Percentiles rank a stretch among this genome's conserved stretches.
These are phyloP conservation scores for Eulemur rufifrons DNA, from an alignment of 2,113 vertebrate species.

Conservation along the genomic window DNA sequence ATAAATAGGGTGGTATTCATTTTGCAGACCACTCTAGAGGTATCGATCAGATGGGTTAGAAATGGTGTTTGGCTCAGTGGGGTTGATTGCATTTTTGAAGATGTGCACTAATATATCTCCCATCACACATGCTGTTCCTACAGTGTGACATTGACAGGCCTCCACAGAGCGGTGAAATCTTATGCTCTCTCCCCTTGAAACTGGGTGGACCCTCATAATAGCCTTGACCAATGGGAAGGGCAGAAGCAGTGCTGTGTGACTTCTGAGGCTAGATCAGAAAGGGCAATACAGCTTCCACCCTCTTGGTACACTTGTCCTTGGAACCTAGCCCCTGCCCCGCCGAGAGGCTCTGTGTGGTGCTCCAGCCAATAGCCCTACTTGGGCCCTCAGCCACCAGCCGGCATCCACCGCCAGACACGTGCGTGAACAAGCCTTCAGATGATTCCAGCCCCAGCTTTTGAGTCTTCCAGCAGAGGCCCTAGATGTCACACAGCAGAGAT, in stretches of 20 bases:
- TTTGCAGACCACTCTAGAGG: neutral
- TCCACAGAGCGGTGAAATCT: neutral
- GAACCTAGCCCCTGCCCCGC: neutral
- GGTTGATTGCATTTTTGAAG: neutral
- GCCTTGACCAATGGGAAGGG: neutral
- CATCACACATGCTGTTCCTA: neutral
- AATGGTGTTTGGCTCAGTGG: neutral
- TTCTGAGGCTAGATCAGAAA: neutral
- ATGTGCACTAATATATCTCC: neutral
- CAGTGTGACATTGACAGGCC: neutral
- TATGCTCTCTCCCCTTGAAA: neutral
- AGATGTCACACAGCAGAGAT: neutral
- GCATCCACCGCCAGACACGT: neutral
- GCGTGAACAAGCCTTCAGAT: neutral
- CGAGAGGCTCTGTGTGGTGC: neutral
- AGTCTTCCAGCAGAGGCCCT: neutral
- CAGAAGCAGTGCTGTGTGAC: neutral
- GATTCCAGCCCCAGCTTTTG: neutral
- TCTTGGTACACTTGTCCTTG: neutral
- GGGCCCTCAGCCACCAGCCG: neutral
- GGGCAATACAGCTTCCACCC: too few relatives aligned
- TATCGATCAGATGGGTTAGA: neutral
- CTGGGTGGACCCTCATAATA: neutral
- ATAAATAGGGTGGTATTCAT: neutral
- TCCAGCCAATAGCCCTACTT: neutral